Evolutionary conservation across 1,140 invertebrate species (phyloP), one percentile per base, ranked within the genome.

Genomic region (Pseudomyrmex pallidus): DNA sequence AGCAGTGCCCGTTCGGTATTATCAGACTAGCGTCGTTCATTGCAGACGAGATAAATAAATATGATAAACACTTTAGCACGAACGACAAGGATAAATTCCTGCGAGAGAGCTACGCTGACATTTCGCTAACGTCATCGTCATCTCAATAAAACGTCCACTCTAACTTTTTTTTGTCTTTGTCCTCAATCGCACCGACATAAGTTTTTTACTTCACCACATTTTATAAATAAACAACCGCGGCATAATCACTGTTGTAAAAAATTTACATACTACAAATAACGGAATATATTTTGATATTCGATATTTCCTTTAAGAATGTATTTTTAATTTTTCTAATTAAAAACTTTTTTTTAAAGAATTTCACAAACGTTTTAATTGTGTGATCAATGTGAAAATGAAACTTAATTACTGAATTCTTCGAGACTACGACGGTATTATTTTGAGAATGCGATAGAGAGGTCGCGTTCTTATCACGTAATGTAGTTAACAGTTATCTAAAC

Each of bases 21-120:
- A 92, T 62, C 64, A 91, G 46, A 44, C 84, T 90, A 35, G 84
- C 67, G 64, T 92, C 89, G 66, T 90, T 92, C 91, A 92, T 93
- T 66, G 74, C 48, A 63, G 48, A 15, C 44, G 20, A 61, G 20
- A 46, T 61, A 50, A 54, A 17, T 22, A 48, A 25, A 12, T 15
- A 62, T 20, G 59, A 62, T 48, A n/a, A 35, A 8, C 48, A 52
- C 22, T 63, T 82, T 12, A 77, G 25, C 57, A 25, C 59, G 13
- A 10, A 20, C 48, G 7, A 48, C 48, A 46, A 63, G 48, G 70
- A 63, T 74, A 74, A 73, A 74, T 54, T 82, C 61, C 35, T 63
- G 13, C 25, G 20, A 35, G 48, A 35, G 13, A 67, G 13, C 25
- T 59, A 80, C 44, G 9, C 20, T 73, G 52, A 57, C 50, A 66